Evolutionary conservation across 2,888 invertebrate species (phyloP), one percentile per base, ranked within the genome.

Genomic region (Mystacides longicornis): DNA sequence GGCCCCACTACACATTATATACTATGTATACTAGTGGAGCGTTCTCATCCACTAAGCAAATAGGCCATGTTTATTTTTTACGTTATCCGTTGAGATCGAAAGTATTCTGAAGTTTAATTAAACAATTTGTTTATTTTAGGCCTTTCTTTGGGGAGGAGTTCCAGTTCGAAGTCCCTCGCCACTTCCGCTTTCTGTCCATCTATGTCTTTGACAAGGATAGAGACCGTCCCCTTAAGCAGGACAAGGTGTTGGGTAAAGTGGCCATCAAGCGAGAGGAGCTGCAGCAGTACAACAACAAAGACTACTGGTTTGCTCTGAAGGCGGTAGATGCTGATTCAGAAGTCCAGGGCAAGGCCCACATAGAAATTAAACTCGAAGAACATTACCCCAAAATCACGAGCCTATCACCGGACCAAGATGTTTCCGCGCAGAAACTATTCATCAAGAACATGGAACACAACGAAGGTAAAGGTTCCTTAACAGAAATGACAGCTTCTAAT

Each of bases 111-210:
- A 27, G 27, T 27, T 7, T 7, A 27, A 27, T 7, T 27, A 27
- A 27, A 27, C 11, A 7, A 27, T n/a, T 45, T 4, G 18, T 45
- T 70, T 65, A 65, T 85, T 81, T 63, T 72, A 87, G 87, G 70
- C 93, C 93, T 63, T 93, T 93, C 74, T 93, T 92, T 71, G 92
- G 91, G 60, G 93, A 93, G 70, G 93, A 93, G 72, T 93, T 92
- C 75, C 89, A 91, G 71, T 93, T 93, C 69, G 92, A 93, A 72
- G 90, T 94, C 63, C 93, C 94, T 50, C 80, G 92, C 65, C 83
- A 87, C 71, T 94, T 94, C 75, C 85, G 93, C 64, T 90, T 87
- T 74, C 80, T 94, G 58, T 89, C 90, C 63, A 85, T 93, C 65
- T 93, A 92, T 73, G 85, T 93, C 65, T 90, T 87, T 75, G 93